These are phyloP conservation scores for Solenopsis fugax DNA, from an alignment of 1,140 invertebrate species.

Conservation along the genomic window DNA sequence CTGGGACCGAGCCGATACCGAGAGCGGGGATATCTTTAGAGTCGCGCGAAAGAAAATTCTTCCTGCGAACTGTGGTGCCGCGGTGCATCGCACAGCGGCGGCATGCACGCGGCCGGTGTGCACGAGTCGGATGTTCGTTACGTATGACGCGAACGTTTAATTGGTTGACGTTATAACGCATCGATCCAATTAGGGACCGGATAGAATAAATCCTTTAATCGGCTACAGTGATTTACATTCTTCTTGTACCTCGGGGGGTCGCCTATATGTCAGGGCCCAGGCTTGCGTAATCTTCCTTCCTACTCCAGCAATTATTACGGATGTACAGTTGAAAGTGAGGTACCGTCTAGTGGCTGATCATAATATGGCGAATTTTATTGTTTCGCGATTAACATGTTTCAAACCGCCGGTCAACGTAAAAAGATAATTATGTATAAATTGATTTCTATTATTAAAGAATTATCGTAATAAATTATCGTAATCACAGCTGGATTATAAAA, in stretches of 20 bases:
- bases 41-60: conserved; percentile 31
- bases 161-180: conserved; percentile 81
- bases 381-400: neutral
- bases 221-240: conserved; percentile 82
- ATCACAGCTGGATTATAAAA: neutral
- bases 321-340: neutral
- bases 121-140: conserved; percentile 74
- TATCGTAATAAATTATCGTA: neutral
- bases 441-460: neutral
- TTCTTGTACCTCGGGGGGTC: conserved; percentile 49
- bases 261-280: conserved; percentile 47
- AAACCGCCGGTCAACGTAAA: neutral
- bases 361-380: neutral
- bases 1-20: neutral
- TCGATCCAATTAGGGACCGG: conserved; percentile 81
- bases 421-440: conserved; percentile 1
- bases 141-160: conserved; percentile 79
- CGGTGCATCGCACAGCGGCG: conserved; percentile 11
- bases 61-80: neutral
- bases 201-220: conserved; percentile 82
- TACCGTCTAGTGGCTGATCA: neutral
- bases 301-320: conserved; percentile 45
- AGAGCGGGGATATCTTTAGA: conserved; percentile 22
- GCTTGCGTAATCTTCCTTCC: conserved; percentile 70
- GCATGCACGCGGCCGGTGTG: neutral